Conservation (phyloP, 2,113 vertebrate species). For the Entomyzon cyanotis region DNA sequence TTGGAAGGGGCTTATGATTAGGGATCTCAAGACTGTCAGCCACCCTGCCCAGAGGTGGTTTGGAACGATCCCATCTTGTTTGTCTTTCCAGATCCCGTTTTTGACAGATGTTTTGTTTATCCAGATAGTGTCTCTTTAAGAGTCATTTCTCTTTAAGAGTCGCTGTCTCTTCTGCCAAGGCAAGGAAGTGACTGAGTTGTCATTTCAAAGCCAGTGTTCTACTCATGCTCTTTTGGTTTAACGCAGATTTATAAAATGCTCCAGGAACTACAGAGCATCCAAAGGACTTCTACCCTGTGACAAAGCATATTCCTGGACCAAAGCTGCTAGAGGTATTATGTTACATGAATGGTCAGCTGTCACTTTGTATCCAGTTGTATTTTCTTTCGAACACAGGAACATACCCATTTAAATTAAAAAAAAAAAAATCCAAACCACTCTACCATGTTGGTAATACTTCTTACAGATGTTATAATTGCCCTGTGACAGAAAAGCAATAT, state of each 20-base stretch:
- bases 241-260: not conserved
- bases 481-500: slow-evolving; percentile 17
- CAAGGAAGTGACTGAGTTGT: not conserved
- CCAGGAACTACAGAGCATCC: not conserved
- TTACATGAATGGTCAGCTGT: not conserved
- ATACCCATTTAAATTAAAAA: not conserved
- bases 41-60: not conserved
- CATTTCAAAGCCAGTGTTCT: not conserved
- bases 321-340: not conserved
- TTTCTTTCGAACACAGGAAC: not conserved
- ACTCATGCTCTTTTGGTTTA: not conserved
- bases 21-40: not conserved
- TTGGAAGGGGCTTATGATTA: not conserved
- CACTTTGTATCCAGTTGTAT: not conserved
- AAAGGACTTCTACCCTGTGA: not conserved
- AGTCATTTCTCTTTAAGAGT: not conserved
- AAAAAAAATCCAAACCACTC: not conserved
- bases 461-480: not conserved
- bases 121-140: not conserved
- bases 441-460: not conserved
- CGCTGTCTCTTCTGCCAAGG: not conserved
- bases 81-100: not conserved
- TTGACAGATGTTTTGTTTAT: not conserved
- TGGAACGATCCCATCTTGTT: not conserved
- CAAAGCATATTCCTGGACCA: not conserved